Conservation (phyloP, 2,888 invertebrate genomes). For the Meiosimyza decipiens region DNA sequence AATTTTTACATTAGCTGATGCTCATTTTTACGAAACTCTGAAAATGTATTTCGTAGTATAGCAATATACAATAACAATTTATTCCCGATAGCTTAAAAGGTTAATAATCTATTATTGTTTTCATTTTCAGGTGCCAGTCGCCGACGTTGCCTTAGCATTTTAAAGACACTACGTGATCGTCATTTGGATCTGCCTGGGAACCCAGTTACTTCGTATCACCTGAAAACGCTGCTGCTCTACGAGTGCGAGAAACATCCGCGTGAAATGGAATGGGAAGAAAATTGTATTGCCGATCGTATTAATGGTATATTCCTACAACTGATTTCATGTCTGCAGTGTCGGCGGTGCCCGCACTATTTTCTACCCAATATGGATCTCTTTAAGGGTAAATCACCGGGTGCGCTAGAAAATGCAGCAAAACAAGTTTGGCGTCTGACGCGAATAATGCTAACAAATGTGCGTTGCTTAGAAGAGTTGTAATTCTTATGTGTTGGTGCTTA, state of each 20-base stretch:
- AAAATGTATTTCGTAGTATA: no score
- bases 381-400: slow-evolving; percentile 90
- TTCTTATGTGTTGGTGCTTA: neutral
- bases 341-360: slow-evolving; percentile 96
- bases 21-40: no score
- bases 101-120: neutral
- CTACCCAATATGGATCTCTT: slow-evolving; percentile 93
- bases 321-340: slow-evolving; percentile 94
- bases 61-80: no score
- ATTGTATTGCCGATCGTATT: slow-evolving; percentile 89
- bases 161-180: slow-evolving; percentile 91
- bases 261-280: slow-evolving; percentile 95
- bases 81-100: no score
- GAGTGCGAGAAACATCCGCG: slow-evolving; percentile 97
- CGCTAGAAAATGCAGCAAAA: slow-evolving; percentile 92
- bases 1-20: no score
- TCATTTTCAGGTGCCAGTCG: slow-evolving; percentile 76
- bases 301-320: slow-evolving; percentile 95
- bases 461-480: slow-evolving; percentile 90
- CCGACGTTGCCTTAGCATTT: slow-evolving; percentile 85
- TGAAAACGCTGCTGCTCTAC: slow-evolving; percentile 89
- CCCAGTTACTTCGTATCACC: slow-evolving; percentile 91
- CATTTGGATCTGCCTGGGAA: slow-evolving; percentile 90
- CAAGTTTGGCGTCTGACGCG: slow-evolving; percentile 93
- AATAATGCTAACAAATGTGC: slow-evolving; percentile 91